Conservation (phyloP, 2,797 vertebrate species). For the Coendou prehensilis region DNA sequence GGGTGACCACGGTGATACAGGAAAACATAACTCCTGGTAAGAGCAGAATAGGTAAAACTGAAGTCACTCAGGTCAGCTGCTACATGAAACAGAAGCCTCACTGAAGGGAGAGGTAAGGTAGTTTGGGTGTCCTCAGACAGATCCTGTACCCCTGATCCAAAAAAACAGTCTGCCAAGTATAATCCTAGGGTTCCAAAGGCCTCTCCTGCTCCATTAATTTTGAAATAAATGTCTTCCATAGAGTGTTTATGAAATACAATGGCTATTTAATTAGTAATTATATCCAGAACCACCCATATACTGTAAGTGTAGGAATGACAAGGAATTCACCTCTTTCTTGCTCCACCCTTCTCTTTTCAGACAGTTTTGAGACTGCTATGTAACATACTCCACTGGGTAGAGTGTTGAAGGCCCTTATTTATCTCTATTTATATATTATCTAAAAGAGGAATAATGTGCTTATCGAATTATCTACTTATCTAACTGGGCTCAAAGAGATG, state of each 20-base stretch:
- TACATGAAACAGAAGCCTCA: neutral
- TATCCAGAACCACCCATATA: neutral
- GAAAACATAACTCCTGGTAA: neutral
- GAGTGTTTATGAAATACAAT: slow-evolving; percentile 41
- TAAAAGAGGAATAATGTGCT: slow-evolving; percentile 5
- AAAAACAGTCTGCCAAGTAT: neutral
- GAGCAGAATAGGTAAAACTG: neutral
- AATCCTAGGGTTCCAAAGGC: slow-evolving; percentile 19
- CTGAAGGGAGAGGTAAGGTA: neutral
- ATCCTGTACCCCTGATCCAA: neutral
- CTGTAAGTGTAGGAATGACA: slow-evolving; percentile 24
- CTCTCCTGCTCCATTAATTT: neutral
- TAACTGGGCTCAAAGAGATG: neutral
- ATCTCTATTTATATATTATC: neutral
- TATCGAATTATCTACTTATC: neutral
- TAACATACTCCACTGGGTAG: neutral
- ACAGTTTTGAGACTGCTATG: neutral
- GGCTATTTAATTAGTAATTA: neutral
- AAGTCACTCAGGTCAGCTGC: neutral
- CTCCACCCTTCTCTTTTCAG: neutral
- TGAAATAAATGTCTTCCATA: slow-evolving; percentile 40
- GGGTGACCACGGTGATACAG: neutral
- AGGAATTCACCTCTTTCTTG: neutral
- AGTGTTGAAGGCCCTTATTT: neutral
- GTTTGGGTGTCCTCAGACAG: neutral